A percentile compares a stretch with the other conserved stretches of the same genome.
Evolutionary conservation across 2,888 invertebrate species (phyloP).

Genomic region (Scaeva pyrastri): DNA sequence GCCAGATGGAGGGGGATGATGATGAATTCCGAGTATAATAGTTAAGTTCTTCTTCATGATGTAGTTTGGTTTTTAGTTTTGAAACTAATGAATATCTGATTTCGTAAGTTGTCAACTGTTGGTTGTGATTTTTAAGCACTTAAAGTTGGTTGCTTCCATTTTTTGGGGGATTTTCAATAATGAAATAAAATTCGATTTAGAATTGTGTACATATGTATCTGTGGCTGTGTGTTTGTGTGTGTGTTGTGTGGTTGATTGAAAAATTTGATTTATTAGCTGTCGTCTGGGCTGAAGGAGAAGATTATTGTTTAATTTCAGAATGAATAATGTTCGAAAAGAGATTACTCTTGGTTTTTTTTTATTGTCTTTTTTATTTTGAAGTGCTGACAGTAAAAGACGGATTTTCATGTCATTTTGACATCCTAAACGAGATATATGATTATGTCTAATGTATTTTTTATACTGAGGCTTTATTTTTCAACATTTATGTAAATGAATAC

Average conservation of each 20-base stretch:
- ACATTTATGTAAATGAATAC: no score
- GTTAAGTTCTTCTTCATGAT: background rate
- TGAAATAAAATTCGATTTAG: background rate
- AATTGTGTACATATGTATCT: no score
- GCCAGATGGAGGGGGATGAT: background rate
- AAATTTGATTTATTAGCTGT: slow-evolving; percentile 24
- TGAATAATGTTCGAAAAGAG: background rate
- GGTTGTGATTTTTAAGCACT: slow-evolving; percentile 12
- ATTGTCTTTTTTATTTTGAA: background rate
- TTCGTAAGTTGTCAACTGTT: slow-evolving; percentile 15
- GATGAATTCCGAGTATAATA: background rate
- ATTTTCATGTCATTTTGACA: slow-evolving; percentile 13
- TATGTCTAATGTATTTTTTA: background rate
- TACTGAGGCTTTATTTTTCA: no score
- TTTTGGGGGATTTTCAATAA: background rate
- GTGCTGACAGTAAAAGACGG: slow-evolving; percentile 16
- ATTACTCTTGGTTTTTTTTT: background rate
- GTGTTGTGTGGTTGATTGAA: background rate
- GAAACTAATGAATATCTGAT: slow-evolving; percentile 19
- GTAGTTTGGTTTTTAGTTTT: background rate
- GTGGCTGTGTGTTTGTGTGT: no score
- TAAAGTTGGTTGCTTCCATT: background rate
- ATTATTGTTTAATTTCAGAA: slow-evolving; percentile 15
- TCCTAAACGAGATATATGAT: background rate
- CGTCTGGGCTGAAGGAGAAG: background rate